Conservation (phyloP, 2,113 vertebrate species). For the Cairina moschata region DNA sequence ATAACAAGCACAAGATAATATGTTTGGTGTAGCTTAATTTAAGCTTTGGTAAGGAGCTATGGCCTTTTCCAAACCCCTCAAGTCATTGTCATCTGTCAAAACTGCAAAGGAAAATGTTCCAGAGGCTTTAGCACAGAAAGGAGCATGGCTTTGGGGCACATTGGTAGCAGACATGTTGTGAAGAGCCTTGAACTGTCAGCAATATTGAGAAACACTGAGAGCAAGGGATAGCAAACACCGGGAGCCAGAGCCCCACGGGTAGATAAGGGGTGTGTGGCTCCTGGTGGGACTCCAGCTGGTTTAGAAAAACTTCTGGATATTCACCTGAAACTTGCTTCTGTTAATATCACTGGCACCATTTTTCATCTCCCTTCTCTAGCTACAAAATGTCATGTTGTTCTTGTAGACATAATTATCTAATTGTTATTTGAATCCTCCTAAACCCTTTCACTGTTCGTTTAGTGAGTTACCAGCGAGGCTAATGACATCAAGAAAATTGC, state of each 20-base stretch:
- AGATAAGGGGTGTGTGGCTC: accelerated
- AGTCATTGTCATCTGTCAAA: neutral
- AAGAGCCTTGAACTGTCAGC: neutral
- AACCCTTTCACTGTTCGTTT: slow-evolving; percentile 68
- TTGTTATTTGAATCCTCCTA: slow-evolving; percentile 65
- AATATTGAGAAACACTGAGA: neutral
- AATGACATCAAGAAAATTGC: slow-evolving; percentile 75
- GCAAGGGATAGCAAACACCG: neutral
- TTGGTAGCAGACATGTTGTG: neutral
- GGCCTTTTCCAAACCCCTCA: neutral
- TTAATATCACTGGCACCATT: neutral
- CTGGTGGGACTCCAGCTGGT: neutral
- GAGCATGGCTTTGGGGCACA: neutral
- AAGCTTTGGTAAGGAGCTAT: neutral
- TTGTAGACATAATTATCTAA: slow-evolving; percentile 63
- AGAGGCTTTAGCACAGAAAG: neutral
- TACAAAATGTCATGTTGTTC: slow-evolving; percentile 39
- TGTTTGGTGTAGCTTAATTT: neutral
- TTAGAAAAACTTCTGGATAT: neutral
- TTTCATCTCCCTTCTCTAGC: neutral
- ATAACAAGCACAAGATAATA: neutral
- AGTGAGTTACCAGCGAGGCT: slow-evolving; percentile 56
- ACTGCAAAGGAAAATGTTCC: neutral
- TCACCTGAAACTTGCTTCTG: neutral
- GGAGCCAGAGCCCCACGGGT: neutral